Evolutionary conservation across 2,113 vertebrate species (phyloP).

Genomic region (human): DNA sequence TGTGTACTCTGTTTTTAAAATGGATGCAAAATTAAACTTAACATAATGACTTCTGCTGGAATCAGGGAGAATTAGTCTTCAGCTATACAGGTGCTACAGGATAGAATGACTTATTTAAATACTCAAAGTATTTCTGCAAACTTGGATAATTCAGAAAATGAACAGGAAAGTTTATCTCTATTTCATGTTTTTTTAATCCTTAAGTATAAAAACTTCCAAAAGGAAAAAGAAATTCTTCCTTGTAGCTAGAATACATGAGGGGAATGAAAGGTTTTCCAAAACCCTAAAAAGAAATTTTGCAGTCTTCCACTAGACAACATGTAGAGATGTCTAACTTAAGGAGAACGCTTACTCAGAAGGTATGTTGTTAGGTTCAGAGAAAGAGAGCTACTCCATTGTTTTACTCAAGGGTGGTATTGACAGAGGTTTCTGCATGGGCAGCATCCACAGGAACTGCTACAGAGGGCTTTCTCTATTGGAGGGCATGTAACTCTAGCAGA

Average conservation of each 20-base stretch:
- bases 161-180: neutral
- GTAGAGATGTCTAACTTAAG: neutral
- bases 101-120: conserved; percentile 30
- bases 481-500: rapidly evolving
- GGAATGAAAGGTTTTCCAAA: neutral
- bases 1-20: conserved; percentile 50
- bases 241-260: neutral
- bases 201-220: neutral
- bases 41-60: conserved; percentile 19
- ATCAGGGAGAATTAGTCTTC: conserved; percentile 28
- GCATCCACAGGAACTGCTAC: neutral
- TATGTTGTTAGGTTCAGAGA: neutral
- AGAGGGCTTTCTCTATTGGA: neutral
- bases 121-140: neutral
- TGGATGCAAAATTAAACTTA: conserved; percentile 54
- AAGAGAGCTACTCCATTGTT: neutral
- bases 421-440: neutral
- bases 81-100: neutral
- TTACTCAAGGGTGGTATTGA: neutral
- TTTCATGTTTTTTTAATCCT: neutral
- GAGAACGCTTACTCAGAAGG: neutral
- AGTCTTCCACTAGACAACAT: neutral
- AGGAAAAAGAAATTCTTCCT: neutral
- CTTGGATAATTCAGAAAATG: neutral
- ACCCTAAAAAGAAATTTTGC: neutral